Evolutionary conservation across 2,888 invertebrate species (phyloP).

Genomic region (Drosophila helvetica): DNA sequence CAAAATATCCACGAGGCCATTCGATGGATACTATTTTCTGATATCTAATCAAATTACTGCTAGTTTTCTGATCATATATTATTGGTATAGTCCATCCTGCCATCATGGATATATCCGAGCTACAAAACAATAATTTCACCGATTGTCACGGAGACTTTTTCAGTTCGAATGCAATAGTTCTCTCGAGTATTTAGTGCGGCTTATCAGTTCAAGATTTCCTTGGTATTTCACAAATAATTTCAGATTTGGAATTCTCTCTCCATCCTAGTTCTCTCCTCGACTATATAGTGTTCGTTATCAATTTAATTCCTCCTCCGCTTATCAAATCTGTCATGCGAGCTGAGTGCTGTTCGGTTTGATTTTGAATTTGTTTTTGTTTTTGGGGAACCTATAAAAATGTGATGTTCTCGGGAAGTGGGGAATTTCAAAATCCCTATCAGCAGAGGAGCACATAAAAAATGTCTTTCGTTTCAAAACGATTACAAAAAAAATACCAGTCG

Average conservation of each 20-base stretch:
- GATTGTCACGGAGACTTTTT: background rate
- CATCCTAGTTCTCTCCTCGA: background rate
- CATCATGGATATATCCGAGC: too few species aligned
- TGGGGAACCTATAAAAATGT: conserved; percentile 54
- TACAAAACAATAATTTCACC: background rate
- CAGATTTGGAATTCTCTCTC: background rate
- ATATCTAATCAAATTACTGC: conserved; percentile 47
- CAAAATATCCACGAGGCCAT: conserved; percentile 13
- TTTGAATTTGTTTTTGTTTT: conserved; percentile 33
- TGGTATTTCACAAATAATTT: background rate
- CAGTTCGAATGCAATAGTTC: background rate
- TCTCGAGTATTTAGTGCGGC: conserved; percentile 28
- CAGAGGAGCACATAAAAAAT: conserved; percentile 10
- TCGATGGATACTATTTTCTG: conserved; percentile 34
- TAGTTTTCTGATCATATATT: conserved; percentile 2
- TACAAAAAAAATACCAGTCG: conserved; percentile 5
- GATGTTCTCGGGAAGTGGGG: conserved; percentile 11
- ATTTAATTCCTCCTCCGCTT: conserved; percentile 48
- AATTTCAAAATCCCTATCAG: conserved; percentile 54
- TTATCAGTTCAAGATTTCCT: conserved; percentile 51
- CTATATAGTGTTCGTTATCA: conserved; percentile 50
- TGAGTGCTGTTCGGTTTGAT: conserved; percentile 46
- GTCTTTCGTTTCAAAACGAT: conserved; percentile 1
- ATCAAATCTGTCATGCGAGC: conserved; percentile 52
- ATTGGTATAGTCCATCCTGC: background rate